Evolutionary conservation across 2,797 vertebrate species (phyloP), one percentile per base, ranked within the genome.

Genomic region (Pipistrellus pipistrellus): DNA sequence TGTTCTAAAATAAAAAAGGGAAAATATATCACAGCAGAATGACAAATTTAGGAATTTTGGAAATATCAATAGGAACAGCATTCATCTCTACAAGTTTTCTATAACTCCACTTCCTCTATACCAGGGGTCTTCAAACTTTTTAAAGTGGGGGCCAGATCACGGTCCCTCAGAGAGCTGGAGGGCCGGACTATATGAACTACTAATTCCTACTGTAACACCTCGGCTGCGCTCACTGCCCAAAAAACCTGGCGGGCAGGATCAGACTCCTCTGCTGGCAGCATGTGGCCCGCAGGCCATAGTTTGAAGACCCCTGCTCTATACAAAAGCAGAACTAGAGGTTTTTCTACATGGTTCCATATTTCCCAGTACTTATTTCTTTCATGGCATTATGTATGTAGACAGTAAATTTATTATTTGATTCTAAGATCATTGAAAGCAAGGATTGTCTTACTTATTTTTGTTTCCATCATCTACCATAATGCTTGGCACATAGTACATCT

Each of bases 381-480:
- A 51, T 72, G 55, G 62, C 18, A 27, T 64, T 11, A 59, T 59
- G 23, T 59, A 59, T 27, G 10, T 51, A 59, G 51, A 55, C 2
- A 30, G 25, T 71, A 57, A 38, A 6, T 64, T 69, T 85, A 66
- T 91, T 85, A 76, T 48, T 88, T 72, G 4, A 88, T 76, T 57
- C n/a, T 71, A 91, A 91, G 23, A 8, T 93, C 23, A 41, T 10
- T 13, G 30, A 72, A 55, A 30, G 8, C 41, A 85, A 6, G 30
- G 6, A 62, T 44, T 41, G 2, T 76, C n/a, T 95, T 53, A n/a
- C 53, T 85, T 51, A 81, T 48, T 94, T 92, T 91, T 72, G 83
- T 64, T 14, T 9, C 23, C 8, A 44, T 62, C 14, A 72, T 89
- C 35, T 89, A 77, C 51, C 9, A 55, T 13, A 87, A 25, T 72